Conservation (phyloP, 2,888 invertebrate genomes). For the Macaria liturata region DNA sequence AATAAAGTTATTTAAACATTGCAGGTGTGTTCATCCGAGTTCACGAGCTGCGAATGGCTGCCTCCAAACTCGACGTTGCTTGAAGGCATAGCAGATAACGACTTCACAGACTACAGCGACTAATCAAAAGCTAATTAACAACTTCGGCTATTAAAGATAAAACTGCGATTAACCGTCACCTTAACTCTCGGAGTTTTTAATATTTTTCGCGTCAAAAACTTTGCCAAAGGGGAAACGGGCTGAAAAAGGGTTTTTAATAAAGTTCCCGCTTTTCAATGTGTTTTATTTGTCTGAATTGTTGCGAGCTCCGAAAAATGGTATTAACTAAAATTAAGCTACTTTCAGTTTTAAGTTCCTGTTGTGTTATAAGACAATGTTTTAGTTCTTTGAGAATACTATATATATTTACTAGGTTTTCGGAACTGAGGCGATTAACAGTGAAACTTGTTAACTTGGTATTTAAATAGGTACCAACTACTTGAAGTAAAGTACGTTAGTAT, state of each 20-base stretch:
- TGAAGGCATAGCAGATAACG: constrained; percentile 53
- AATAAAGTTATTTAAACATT: too few relatives aligned
- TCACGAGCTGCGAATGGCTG: constrained; percentile 75
- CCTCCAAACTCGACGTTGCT: constrained; percentile 85
- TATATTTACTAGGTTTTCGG: too few relatives aligned
- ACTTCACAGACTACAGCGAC: constrained; percentile 37
- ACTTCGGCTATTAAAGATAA: constrained; percentile 37
- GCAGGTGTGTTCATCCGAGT: constrained; percentile 60
- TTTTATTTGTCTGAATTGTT: constrained; percentile 17
- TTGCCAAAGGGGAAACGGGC: constrained; percentile 12
- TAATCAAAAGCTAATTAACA: constrained; percentile 40
- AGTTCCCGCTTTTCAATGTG: constrained; percentile 16
- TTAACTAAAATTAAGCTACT: not conserved
- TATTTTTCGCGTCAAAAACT: constrained; percentile 21
- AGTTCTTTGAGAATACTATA: too few relatives aligned
- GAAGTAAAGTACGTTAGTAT: too few relatives aligned
- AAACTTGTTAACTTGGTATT: too few relatives aligned
- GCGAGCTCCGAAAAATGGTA: not conserved
- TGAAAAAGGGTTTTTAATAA: constrained; percentile 19
- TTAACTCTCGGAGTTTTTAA: constrained; percentile 27
- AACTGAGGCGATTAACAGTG: too few relatives aligned
- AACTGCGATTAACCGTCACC: constrained; percentile 36
- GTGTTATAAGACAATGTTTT: too few relatives aligned
- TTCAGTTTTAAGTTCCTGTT: not conserved
- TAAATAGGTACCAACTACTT: too few relatives aligned